These are phyloP conservation scores for Dorcus hopei DNA, from an alignment of 2,888 invertebrate species.

Conservation along the genomic window DNA sequence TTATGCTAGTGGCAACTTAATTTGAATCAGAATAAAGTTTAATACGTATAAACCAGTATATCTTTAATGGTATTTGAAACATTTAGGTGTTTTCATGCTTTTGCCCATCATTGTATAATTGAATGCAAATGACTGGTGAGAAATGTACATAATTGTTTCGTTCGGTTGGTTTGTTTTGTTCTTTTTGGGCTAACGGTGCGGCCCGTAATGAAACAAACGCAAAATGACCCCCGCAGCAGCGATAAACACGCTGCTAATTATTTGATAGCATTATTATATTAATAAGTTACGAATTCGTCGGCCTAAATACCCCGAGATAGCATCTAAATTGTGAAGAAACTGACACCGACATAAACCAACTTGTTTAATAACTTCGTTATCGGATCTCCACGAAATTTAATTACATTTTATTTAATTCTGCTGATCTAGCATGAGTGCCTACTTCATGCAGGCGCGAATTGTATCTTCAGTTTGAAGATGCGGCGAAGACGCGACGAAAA, in stretches of 20 bases:
- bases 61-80: no score
- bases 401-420: constrained; percentile 9
- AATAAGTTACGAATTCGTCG: constrained; percentile 6
- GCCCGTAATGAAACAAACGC: no score
- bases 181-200: no score
- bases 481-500: no score
- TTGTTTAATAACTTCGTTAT: constrained; percentile 8
- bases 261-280: constrained; percentile 13
- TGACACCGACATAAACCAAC: constrained; percentile 7
- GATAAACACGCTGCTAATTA: constrained; percentile 7
- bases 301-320: constrained; percentile 1
- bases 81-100: no score
- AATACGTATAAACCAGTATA: no score
- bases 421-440: constrained; percentile 1
- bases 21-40: no score
- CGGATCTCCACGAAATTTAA: constrained; percentile 8
- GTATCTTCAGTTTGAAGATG: not conserved
- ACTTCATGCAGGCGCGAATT: not conserved
- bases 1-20: no score
- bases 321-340: constrained; percentile 12
- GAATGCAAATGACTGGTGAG: no score
- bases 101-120: no score
- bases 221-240: not conserved
- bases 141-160: no score
- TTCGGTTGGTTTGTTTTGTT: no score